Evolutionary conservation across 2,797 vertebrate species (phyloP), one percentile per base, ranked within the genome.

Genomic region (Sciurus vulgaris): DNA sequence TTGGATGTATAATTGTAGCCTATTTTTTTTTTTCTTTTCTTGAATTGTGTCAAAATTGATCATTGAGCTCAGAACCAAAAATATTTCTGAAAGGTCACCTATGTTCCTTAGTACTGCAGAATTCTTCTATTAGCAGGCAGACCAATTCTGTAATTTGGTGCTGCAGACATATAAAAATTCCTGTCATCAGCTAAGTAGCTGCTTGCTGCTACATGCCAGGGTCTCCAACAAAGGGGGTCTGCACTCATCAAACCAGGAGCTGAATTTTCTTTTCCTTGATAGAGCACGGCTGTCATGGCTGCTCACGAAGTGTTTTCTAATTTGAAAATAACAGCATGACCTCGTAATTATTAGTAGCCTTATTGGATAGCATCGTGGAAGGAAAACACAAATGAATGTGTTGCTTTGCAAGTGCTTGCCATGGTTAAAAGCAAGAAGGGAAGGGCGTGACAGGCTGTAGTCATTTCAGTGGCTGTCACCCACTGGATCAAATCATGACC

Each of bases 321-420:
- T 97, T 93, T 98, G 97, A 96, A 97, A 98, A 97, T 94, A 97
- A 91, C 82, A 98, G 73, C 94, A 96, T 69, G 96, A 87, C 70
- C 93, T 97, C 78, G 24, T 86, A 95, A 89, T 92, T 97, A 79
- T 97, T 95, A 96, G 94, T 94, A 97, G 93, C 91, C 85, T 98
- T 98, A 97, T 97, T 65, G 51, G 83, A 97, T 96, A 93, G 88
- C 89, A 92, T 87, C 1, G 4, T 30, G 44, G 41, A 41, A 94
- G 97, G 96, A 97, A 91, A 81, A 95, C 91, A 95, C 94, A 92
- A 94, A 94, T 77, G 85, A 97, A 96, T 97, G 96, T 47, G 47
- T 49, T 96, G 88, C 84, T 96, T 86, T 49, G 35, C 63, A 65
- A 95, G 65, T 79, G 59, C 47, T 96, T 97, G 82, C 90, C 85